Percentiles rank a stretch among this genome's conserved stretches.
These are phyloP conservation scores for Porites lobata DNA, from an alignment of 92 coral and sea anemone genomes.

Conservation along the genomic window DNA sequence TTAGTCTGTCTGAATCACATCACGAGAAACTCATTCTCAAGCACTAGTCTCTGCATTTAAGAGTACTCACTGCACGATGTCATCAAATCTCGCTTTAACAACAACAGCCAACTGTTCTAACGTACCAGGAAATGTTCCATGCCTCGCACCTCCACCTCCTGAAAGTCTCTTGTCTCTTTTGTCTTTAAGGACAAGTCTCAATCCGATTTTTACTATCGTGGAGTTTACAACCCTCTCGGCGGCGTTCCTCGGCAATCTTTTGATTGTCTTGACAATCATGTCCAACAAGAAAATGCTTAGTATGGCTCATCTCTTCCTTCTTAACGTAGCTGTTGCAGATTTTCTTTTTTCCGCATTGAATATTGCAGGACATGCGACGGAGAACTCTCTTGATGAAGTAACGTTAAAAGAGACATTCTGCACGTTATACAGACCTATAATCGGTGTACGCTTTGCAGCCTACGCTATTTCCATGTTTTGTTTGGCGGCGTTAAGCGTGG, in stretches of 20 bases:
- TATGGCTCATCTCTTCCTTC: constrained; percentile 63
- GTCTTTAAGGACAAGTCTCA: constrained; percentile 24
- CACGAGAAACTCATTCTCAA: too few relatives aligned
- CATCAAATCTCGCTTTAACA: neutral
- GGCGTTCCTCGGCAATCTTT: constrained; percentile 57
- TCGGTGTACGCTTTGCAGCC: neutral
- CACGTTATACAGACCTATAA: constrained; percentile 46
- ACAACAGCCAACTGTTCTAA: neutral
- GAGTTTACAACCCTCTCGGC: constrained; percentile 45
- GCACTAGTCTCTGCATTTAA: too few relatives aligned
- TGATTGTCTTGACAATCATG: constrained; percentile 54
- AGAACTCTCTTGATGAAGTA: neutral
- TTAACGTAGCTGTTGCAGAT: constrained; percentile 74
- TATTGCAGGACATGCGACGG: constrained; percentile 57
- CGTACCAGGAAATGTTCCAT: constrained; percentile 1
- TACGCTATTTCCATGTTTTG: too few relatives aligned
- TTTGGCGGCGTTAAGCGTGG: too few relatives aligned
- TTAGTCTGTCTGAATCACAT: too few relatives aligned
- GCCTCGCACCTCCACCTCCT: neutral
- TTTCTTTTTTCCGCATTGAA: constrained; percentile 55
- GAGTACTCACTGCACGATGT: neutral
- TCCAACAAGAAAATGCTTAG: constrained; percentile 60
- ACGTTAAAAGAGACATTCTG: constrained; percentile 29
- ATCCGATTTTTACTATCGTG: constrained; percentile 53
- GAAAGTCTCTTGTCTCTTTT: constrained; percentile 36